These are phyloP conservation scores for Tetragnatha montana DNA, from an alignment of 2,888 invertebrate species.

Conservation along the genomic window DNA sequence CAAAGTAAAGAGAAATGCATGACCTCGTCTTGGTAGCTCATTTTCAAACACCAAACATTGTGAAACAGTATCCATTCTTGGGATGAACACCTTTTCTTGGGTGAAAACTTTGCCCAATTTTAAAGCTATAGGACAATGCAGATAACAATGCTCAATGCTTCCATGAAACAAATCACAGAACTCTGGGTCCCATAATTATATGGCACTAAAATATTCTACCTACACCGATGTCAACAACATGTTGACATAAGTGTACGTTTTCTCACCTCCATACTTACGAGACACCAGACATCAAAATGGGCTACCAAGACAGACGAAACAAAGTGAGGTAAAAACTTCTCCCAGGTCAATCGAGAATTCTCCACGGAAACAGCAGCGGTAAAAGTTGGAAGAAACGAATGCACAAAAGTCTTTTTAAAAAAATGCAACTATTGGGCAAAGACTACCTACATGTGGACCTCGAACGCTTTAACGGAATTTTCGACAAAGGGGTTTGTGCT, in stretches of 20 bases:
- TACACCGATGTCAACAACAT: slow-evolving; percentile 26
- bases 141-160: too few relatives aligned
- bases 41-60: neutral
- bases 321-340: neutral
- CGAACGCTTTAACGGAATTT: slow-evolving; percentile 80
- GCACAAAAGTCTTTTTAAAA: slow-evolving; percentile 3
- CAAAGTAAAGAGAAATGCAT: neutral
- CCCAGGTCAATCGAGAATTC: neutral
- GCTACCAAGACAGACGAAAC: neutral
- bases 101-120: too few relatives aligned
- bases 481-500: slow-evolving; percentile 81
- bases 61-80: neutral
- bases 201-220: neutral
- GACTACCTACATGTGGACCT: slow-evolving; percentile 79
- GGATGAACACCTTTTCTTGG: too few relatives aligned
- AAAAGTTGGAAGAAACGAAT: slow-evolving; percentile 35
- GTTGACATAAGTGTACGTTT: slow-evolving; percentile 25
- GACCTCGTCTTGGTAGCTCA: neutral
- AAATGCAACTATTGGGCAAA: slow-evolving; percentile 40
- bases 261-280: neutral
- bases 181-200: too few relatives aligned
- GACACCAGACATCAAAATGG: neutral
- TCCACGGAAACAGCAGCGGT: neutral
- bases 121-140: too few relatives aligned
- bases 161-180: too few relatives aligned